These are phyloP conservation scores for Microctenopoma lineatum DNA, from an alignment of 2,797 vertebrate species.

Conservation along the genomic window DNA sequence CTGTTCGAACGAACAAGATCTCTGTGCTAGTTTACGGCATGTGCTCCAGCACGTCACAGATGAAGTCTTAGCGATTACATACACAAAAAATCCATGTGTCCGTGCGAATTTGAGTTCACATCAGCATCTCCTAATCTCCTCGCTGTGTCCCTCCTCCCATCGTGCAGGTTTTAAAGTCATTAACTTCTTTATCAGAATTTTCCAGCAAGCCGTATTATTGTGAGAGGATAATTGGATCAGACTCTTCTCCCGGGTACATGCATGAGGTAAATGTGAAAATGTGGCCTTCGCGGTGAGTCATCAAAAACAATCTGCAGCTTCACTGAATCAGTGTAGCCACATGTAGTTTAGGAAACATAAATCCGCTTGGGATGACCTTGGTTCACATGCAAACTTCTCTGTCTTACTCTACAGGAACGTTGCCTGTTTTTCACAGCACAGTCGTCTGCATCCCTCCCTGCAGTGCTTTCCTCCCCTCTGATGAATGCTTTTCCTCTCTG, in stretches of 20 bases:
- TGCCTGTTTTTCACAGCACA: neutral
- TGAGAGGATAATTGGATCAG: slow-evolving; percentile 58
- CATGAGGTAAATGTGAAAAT: slow-evolving; percentile 23
- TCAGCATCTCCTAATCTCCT: slow-evolving; percentile 53
- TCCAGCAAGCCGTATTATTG: slow-evolving; percentile 49
- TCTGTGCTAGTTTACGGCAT: slow-evolving; percentile 14
- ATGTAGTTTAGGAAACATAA: slow-evolving; percentile 10
- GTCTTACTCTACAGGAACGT: slow-evolving; percentile 1
- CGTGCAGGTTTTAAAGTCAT: slow-evolving; percentile 58
- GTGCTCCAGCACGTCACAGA: slow-evolving; percentile 31
- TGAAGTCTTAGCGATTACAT: slow-evolving; percentile 12
- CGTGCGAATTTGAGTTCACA: slow-evolving; percentile 34
- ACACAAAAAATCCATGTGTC: slow-evolving; percentile 16
- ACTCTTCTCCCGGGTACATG: slow-evolving; percentile 25
- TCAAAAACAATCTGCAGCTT: slow-evolving; percentile 31
- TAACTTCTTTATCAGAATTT: slow-evolving; percentile 59
- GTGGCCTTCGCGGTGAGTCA: slow-evolving; percentile 13
- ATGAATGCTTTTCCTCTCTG: slow-evolving; percentile 45
- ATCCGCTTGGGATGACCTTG: slow-evolving; percentile 37
- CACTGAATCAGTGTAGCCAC: slow-evolving; percentile 8
- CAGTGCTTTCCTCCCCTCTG: slow-evolving; percentile 34
- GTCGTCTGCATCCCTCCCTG: slow-evolving; percentile 1
- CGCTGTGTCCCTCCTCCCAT: slow-evolving; percentile 33
- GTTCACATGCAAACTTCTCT: slow-evolving; percentile 2
- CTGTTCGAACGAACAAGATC: slow-evolving; percentile 38